These are phyloP conservation scores for Actenoides lindsayi DNA, from an alignment of 2,113 vertebrate species.

Conservation along the genomic window DNA sequence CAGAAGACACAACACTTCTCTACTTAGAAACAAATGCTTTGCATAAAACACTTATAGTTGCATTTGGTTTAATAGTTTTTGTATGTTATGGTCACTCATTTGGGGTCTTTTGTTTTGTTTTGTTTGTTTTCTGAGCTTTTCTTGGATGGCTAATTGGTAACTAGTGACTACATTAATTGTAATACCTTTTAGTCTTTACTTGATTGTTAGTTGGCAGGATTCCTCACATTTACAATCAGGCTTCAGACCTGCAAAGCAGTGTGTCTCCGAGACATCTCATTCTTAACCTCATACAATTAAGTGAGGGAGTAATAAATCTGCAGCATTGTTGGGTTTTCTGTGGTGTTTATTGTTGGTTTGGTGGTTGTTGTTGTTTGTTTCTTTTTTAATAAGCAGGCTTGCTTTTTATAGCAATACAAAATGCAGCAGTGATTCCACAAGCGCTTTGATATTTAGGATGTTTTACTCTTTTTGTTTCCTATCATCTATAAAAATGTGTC, in stretches of 20 bases:
- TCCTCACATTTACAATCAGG: background rate
- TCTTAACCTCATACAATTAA: background rate
- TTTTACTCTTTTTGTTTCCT: background rate
- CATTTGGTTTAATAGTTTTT: background rate
- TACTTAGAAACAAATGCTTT: background rate
- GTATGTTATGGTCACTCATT: fast-evolving
- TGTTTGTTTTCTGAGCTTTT: background rate
- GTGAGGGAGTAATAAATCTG: background rate
- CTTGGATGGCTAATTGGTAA: background rate
- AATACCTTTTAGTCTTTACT: background rate
- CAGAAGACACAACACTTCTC: background rate
- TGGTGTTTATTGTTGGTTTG: background rate
- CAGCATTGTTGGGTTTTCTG: background rate
- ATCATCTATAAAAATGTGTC: background rate
- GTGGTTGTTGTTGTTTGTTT: too few species aligned
- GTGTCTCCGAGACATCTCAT: background rate
- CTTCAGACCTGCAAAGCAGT: background rate
- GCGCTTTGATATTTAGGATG: background rate
- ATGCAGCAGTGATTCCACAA: background rate
- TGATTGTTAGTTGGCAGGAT: background rate
- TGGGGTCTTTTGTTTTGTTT: background rate
- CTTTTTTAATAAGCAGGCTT: background rate
- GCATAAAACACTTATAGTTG: background rate
- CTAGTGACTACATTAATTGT: background rate
- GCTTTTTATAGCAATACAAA: background rate